A percentile compares a stretch with the other conserved stretches of the same genome.
phyloP scores from a whole-genome alignment of 2,113 vertebrate species.

The Chitala chitala region DNA sequence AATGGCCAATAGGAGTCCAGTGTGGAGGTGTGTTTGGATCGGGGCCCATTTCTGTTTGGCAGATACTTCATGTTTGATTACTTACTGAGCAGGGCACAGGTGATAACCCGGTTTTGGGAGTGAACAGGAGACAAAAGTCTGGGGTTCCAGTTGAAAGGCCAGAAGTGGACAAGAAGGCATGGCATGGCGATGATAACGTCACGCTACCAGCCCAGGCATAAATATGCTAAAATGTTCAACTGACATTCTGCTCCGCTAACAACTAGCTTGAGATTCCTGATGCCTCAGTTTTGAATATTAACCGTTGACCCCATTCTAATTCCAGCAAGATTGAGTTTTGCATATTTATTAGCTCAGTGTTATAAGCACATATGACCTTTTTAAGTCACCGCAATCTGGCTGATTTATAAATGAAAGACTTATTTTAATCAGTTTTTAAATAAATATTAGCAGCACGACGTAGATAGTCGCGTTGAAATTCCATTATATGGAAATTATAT shows the following conservation, averaged over 20 bases:
- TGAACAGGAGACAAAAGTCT: background rate
- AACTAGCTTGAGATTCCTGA: slow-evolving; percentile 3
- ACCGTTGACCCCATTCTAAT: background rate
- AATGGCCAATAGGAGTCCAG: background rate
- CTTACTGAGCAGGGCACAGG: background rate
- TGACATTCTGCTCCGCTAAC: slow-evolving; percentile 14
- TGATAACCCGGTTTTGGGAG: background rate
- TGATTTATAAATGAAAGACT: background rate
- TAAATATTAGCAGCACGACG: background rate
- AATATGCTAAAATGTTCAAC: slow-evolving; percentile 12
- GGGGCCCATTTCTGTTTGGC: background rate
- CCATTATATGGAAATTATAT: too few species aligned
- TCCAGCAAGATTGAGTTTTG: background rate
- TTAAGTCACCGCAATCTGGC: background rate
- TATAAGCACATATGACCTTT: background rate
- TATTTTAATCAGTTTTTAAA: background rate
- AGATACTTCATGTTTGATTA: background rate
- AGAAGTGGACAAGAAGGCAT: background rate
- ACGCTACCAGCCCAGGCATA: background rate
- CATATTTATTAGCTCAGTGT: background rate
- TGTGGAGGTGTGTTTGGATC: background rate
- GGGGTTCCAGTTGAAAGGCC: background rate
- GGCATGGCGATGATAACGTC: background rate
- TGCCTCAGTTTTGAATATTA: slow-evolving; percentile 3
- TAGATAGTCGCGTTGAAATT: too few species aligned